phyloP scores from a whole-genome alignment of 1,140 invertebrate genomes.

The Drosophila willistoni region DNA sequence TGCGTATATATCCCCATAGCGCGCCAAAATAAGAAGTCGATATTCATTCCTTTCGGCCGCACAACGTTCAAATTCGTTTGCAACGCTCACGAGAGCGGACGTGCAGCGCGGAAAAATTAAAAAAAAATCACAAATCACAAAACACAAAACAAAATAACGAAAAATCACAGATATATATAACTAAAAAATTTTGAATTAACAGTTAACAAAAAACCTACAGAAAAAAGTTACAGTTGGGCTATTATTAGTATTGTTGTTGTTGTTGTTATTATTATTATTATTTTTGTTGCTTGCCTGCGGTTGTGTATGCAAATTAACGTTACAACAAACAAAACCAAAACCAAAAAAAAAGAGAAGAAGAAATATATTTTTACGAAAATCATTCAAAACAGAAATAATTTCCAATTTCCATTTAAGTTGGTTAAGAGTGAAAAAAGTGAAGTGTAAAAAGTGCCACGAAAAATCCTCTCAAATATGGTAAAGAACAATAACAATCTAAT shows the following conservation, averaged over 20 bases:
- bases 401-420: constrained; percentile 33
- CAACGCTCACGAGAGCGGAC: constrained; percentile 82
- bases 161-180: constrained; percentile 30
- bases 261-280: constrained; percentile 38
- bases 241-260: constrained; percentile 20
- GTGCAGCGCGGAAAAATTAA: constrained; percentile 74
- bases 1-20: constrained; percentile 69
- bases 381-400: constrained; percentile 28
- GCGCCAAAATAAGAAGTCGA: constrained; percentile 81
- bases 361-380: constrained; percentile 41
- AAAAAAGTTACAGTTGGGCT: constrained; percentile 23
- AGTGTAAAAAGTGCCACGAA: constrained; percentile 23
- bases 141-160: constrained; percentile 16
- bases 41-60: constrained; percentile 75
- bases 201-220: constrained; percentile 17
- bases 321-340: neutral
- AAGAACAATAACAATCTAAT: constrained; percentile 68
- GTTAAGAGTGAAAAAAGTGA: constrained; percentile 33
- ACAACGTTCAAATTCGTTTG: constrained; percentile 81
- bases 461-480: constrained; percentile 40
- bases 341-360: constrained; percentile 21
- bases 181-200: constrained; percentile 21
- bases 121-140: too few species aligned
- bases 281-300: constrained; percentile 36
- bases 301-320: constrained; percentile 54